Base-by-base conservation (phyloP, 2,888 invertebrate species). In the Laothoe populi region DNA sequence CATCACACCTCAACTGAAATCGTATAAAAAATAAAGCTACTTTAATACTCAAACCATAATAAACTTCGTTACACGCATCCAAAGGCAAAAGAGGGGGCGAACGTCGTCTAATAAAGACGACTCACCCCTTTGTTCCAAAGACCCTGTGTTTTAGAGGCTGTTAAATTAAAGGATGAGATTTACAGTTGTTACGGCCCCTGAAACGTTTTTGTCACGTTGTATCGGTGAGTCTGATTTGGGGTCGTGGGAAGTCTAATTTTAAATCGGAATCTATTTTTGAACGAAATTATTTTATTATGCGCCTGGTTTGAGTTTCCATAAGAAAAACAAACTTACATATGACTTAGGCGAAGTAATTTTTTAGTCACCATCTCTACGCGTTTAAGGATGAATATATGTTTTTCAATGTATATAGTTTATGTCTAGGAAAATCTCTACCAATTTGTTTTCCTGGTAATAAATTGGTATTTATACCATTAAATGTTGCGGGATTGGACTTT, bases 81-180 rank as follows among this genome's bases (percentile, higher is more conserved):
- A 53, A 24, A 35, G 53, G 16, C 49, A 8, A 35, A 53, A 19
- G 4, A 53, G 53, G 19, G 53, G 49, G 49, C 10, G 24, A 24
- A 49, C 40, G 42, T 53, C 49, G 42, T 19, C 63, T 85, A 87
- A 86, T 84, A 85, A 85, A 88, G 88, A 84, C 77, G 73, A 78
- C 83, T 77, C 75, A 82, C 87, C 83, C 87, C 89, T 90, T 88
- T 91, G 86, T 81, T 74, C 73, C 71, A 76, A 75, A 70, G 75
- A 76, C 83, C 76, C 87, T 90, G 90, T 85, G 82, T 88, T 90
- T 88, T 85, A 88, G 86, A 83, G 86, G 87, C 88, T 90, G 88
- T 91, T 90, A 88, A 85, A 86, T 87, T 84, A 87, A 83, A 84
- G 78, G 81, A 81, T 80, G 78, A 77, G 84, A 82, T 85, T 87